Conservation (phyloP, 2,113 vertebrate genomes). For the Coreoperca whiteheadi region DNA sequence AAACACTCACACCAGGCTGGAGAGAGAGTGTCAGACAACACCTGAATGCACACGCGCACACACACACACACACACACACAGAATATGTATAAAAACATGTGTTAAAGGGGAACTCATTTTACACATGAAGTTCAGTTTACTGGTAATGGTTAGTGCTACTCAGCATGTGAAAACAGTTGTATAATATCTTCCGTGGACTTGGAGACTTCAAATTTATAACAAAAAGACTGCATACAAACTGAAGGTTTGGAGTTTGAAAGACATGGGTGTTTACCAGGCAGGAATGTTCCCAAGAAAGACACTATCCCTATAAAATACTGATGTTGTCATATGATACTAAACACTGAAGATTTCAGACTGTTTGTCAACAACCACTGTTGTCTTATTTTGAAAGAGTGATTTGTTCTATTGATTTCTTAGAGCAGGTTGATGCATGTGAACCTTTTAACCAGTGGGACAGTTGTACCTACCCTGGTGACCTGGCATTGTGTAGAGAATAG, state of each 20-base stretch:
- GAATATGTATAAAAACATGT: too few species aligned
- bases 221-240: not conserved
- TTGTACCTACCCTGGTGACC: slow-evolving; percentile 85
- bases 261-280: not conserved
- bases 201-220: not conserved
- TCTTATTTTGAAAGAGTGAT: not conserved
- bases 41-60: slow-evolving; percentile 73
- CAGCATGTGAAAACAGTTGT: not conserved
- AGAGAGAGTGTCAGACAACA: slow-evolving; percentile 89
- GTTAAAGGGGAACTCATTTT: not conserved
- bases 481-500: slow-evolving; percentile 94
- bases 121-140: not conserved
- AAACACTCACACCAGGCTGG: slow-evolving; percentile 93
- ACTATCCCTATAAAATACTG: not conserved
- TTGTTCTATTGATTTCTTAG: not conserved
- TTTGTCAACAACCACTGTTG: not conserved
- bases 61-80: slow-evolving; percentile 20
- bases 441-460: not conserved
- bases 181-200: not conserved
- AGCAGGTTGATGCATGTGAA: not conserved
- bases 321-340: not conserved
- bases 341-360: not conserved
- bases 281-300: not conserved
- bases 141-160: not conserved
- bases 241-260: not conserved